These are phyloP conservation scores for Alentia gelatinosa DNA, from an alignment of 2,888 invertebrate species.

Conservation along the genomic window DNA sequence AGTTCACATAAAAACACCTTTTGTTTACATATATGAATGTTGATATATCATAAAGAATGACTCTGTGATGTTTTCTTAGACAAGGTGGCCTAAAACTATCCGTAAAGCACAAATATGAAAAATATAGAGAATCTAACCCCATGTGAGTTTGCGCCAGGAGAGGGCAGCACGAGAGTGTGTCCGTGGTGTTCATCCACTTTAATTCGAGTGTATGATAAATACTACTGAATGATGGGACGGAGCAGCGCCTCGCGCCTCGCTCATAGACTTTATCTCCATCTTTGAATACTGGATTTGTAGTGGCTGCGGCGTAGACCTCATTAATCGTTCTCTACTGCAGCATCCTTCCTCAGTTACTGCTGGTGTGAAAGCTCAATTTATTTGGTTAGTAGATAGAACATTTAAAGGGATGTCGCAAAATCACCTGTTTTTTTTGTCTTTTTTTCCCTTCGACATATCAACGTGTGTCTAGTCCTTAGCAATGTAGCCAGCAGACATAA, in stretches of 20 bases:
- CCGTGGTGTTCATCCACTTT: neutral
- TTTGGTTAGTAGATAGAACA: neutral
- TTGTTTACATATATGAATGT: too few relatives aligned
- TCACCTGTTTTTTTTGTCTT: neutral
- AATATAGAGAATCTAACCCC: neutral
- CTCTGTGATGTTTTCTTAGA: too few relatives aligned
- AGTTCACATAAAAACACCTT: too few relatives aligned
- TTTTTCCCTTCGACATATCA: neutral
- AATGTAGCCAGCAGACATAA: too few relatives aligned
- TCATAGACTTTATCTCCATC: neutral
- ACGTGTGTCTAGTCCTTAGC: neutral
- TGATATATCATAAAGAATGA: too few relatives aligned
- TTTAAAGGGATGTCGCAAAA: neutral
- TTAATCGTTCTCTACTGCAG: neutral
- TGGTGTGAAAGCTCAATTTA: neutral
- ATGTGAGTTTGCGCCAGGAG: neutral
- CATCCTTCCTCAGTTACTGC: neutral
- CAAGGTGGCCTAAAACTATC: too few relatives aligned
- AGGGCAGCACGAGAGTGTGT: constrained; percentile 1
- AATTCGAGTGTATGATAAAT: neutral
- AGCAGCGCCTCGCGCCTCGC: neutral
- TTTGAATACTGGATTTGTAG: neutral
- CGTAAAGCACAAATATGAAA: neutral
- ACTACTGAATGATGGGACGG: neutral
- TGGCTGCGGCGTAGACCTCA: neutral